Conservation (phyloP, 1,140 invertebrate genomes). For the Calliopsis andreniformis region DNA sequence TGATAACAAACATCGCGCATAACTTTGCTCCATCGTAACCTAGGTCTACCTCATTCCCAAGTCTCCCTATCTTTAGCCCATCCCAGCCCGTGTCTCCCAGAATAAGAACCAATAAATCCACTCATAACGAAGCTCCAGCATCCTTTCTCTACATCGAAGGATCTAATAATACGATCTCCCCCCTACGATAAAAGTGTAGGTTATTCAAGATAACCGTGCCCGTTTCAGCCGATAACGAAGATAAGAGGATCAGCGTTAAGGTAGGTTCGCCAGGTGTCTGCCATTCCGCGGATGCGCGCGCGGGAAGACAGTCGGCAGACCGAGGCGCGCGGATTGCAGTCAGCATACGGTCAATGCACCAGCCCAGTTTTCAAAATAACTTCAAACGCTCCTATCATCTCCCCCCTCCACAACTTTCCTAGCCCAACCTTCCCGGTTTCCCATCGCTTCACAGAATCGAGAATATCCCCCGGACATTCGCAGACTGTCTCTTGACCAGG, state of each 20-base stretch:
- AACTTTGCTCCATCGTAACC: no score
- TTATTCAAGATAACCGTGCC: not conserved
- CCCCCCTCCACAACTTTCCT: not conserved
- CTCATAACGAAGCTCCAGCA: no score
- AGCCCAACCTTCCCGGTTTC: not conserved
- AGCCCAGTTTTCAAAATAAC: slow-evolving; percentile 74
- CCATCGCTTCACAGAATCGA: slow-evolving; percentile 66
- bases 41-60: no score
- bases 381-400: slow-evolving; percentile 23
- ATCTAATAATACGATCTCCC: not conserved
- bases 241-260: not conserved
- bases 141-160: no score
- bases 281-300: slow-evolving; percentile 15
- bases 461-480: slow-evolving; percentile 70
- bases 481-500: slow-evolving; percentile 70
- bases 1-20: no score
- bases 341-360: slow-evolving; percentile 72
- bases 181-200: not conserved
- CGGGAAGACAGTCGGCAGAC: slow-evolving; percentile 21
- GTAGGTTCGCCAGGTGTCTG: slow-evolving; percentile 27
- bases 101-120: no score
- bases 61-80: no score
- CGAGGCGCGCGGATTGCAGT: slow-evolving; percentile 17
- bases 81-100: no score
- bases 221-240: not conserved